Evolutionary conservation across 2,797 vertebrate genomes (phyloP).

Genomic region (Cossypha niveicapilla): DNA sequence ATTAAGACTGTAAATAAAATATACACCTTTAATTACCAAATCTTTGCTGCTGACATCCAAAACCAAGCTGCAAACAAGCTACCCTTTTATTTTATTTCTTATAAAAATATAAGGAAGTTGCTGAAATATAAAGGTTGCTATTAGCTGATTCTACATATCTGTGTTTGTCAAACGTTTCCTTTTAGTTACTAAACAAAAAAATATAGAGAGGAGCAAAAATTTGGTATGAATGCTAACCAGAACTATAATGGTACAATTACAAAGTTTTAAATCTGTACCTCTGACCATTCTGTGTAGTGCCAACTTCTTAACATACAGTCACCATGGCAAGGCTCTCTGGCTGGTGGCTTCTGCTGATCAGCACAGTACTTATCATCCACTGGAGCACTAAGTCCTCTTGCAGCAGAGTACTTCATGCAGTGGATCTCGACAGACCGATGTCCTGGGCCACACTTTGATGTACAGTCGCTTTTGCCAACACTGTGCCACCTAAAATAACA

Average conservation of each 20-base stretch:
- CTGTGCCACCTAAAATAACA: conserved; percentile 82
- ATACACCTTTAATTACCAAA: background rate
- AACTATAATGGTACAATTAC: background rate
- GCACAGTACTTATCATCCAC: conserved; percentile 80
- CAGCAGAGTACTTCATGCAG: conserved; percentile 87
- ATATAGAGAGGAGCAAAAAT: background rate
- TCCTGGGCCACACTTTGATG: conserved; percentile 87
- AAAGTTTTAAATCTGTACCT: conserved; percentile 75
- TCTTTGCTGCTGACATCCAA: background rate
- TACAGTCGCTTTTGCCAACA: conserved; percentile 89
- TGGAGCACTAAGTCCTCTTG: conserved; percentile 79
- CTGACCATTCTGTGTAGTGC: conserved; percentile 93
- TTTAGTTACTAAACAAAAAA: background rate
- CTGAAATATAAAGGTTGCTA: background rate
- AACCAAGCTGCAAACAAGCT: background rate
- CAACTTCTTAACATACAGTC: conserved; percentile 88
- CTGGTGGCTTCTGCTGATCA: conserved; percentile 82
- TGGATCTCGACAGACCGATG: conserved; percentile 84
- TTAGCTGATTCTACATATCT: background rate
- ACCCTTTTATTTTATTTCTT: background rate
- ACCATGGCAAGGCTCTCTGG: conserved; percentile 86
- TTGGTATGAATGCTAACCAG: background rate
- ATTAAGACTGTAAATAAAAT: background rate
- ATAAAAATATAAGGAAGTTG: background rate
- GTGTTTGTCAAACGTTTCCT: background rate